Percentiles rank a stretch among this genome's conserved stretches.
Conservation (phyloP, 1,140 invertebrate genomes). For the Heliothis virescens region DNA sequence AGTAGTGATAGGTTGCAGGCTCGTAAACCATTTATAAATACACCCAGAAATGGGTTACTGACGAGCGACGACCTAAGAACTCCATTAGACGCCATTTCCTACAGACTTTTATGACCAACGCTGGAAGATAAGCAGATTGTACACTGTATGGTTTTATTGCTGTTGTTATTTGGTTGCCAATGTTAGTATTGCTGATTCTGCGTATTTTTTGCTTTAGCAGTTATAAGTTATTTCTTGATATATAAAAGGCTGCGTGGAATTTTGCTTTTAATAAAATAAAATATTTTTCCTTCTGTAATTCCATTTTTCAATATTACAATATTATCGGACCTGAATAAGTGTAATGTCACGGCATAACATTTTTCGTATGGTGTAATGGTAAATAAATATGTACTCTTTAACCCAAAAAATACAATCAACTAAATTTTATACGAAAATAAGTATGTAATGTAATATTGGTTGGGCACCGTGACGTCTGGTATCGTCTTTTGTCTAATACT, state of each 20-base stretch:
- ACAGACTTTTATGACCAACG: conserved; percentile 23
- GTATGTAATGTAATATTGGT: too few species aligned
- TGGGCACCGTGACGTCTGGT: too few species aligned
- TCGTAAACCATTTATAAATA: conserved; percentile 45
- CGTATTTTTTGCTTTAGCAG: neutral
- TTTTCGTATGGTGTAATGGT: too few species aligned
- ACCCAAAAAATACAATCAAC: too few species aligned
- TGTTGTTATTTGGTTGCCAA: neutral
- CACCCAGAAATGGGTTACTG: conserved; percentile 26
- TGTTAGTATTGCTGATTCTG: neutral
- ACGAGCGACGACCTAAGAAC: conserved; percentile 31
- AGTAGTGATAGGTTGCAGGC: conserved; percentile 24
- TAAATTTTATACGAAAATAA: too few species aligned
- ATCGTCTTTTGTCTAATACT: too few species aligned
- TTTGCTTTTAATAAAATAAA: too few species aligned
- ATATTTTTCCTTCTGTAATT: too few species aligned
- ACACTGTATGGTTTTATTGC: conserved; percentile 35
- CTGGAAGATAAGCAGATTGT: conserved; percentile 31
- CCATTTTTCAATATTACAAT: too few species aligned
- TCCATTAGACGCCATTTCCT: conserved; percentile 35
- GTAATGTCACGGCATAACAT: too few species aligned
- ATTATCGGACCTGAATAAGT: too few species aligned
- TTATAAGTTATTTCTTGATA: neutral
- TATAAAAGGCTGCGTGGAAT: neutral
- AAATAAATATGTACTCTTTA: too few species aligned